Base-by-base conservation (phyloP, 2,797 vertebrate genomes). In the Enteromius trimaculatus region DNA sequence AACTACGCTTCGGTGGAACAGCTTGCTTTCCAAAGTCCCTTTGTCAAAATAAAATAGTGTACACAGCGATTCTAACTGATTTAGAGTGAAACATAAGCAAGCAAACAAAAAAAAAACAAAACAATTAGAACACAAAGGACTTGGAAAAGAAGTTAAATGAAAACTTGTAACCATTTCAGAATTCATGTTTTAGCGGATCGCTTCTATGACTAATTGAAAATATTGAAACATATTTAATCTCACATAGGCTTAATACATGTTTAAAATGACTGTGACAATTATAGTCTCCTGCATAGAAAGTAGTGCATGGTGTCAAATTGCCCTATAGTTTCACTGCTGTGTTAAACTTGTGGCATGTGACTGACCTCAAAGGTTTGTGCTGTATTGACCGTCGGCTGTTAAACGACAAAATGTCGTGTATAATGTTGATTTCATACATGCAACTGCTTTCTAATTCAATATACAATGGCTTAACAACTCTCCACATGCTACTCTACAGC, bases 321-420 rank as follows among this genome's bases (percentile, higher is more conserved):
- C 69, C 49, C 68, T 66, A 37, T 42, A 26, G 26, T 47, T 58
- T 83, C 13, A 80, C 44, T 23, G 16, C 14, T 0, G 0, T 74
- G 77, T 75, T 84, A 79, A 84, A 84, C 49, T 11, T 13, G 62
- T 80, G 83, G 49, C 39, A 62, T 69, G 51, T 80, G 9, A 53
- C 49, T 76, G 83, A 75, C 34, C 64, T 77, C 64, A 51, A 49
- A 60, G 11, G 47, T 42, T 31, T 77, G 60, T 68, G 81, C 23
- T 58, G 49, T 58, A 55, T 55, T 42, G n/a, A 58, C 49, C 31
- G 10, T 60, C 34, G 58, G 23, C 77, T 31, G 23, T 53, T 74
- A 51, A 70, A 39, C 21, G 7, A 23, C 21, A 51, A 49, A 23
- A 62, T 1, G 14, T 64, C 13, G 16, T 29, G 62, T 19, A 31